Conservation (phyloP, 2,797 vertebrate genomes). For the Glossophaga mutica region DNA sequence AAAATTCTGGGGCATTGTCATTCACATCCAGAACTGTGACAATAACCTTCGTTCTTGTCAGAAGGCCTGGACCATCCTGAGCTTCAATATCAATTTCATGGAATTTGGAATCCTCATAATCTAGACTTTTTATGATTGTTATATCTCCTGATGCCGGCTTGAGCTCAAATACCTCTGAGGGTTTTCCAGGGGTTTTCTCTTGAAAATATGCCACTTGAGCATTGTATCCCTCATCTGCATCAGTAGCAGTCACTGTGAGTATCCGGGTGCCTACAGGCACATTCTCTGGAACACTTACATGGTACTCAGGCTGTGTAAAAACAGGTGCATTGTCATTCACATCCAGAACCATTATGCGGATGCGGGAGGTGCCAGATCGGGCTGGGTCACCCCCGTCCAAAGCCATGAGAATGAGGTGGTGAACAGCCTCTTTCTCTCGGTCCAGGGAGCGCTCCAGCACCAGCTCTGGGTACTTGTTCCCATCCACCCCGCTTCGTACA, state of each 20-base stretch:
- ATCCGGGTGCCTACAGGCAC: slow-evolving; percentile 58
- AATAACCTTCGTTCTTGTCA: slow-evolving; percentile 74
- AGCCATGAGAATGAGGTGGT: slow-evolving; percentile 67
- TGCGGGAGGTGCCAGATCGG: slow-evolving; percentile 64
- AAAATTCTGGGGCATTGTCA: slow-evolving; percentile 73
- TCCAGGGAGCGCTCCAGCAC: slow-evolving; percentile 75
- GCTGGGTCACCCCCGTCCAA: slow-evolving; percentile 73
- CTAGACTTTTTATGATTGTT: slow-evolving; percentile 71
- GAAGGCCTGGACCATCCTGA: slow-evolving; percentile 81
- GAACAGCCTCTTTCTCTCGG: slow-evolving; percentile 67
- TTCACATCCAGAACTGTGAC: slow-evolving; percentile 82
- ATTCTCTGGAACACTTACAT: slow-evolving; percentile 72
- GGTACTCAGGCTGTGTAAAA: slow-evolving; percentile 77
- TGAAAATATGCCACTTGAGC: slow-evolving; percentile 74
- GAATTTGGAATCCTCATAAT: slow-evolving; percentile 79
- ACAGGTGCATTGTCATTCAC: slow-evolving; percentile 78
- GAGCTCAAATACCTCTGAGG: slow-evolving; percentile 39
- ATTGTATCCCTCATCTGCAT: slow-evolving; percentile 77
- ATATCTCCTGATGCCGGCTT: slow-evolving; percentile 71
- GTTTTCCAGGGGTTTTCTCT: slow-evolving; percentile 37
- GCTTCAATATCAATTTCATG: slow-evolving; percentile 85
- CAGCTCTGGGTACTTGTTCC: slow-evolving; percentile 71
- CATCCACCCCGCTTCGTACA: slow-evolving; percentile 62
- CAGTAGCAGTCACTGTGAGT: slow-evolving; percentile 76
- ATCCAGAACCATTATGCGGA: slow-evolving; percentile 73